Conservation (phyloP, 2,797 vertebrate species). For the Sarcophilus harrisii region DNA sequence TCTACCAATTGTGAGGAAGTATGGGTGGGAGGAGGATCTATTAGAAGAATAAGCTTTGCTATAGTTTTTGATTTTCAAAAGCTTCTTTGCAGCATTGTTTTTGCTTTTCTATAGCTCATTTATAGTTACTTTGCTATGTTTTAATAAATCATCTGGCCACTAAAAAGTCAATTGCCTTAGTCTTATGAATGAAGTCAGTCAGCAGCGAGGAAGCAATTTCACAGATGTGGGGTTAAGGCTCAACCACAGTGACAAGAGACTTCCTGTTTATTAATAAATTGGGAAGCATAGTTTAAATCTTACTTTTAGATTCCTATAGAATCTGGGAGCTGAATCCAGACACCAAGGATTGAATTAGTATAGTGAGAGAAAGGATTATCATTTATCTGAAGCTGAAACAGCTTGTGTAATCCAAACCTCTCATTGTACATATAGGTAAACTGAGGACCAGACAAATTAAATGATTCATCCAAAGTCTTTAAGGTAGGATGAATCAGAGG, state of each 20-base stretch:
- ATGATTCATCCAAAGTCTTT: neutral
- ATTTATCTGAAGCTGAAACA: too few species aligned
- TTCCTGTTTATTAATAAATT: neutral
- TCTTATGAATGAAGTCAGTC: neutral
- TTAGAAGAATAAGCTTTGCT: neutral
- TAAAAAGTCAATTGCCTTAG: neutral
- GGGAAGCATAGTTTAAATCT: neutral
- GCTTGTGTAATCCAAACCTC: neutral
- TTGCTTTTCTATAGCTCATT: constrained; percentile 1
- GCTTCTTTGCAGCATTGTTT: neutral
- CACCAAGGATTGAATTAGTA: too few species aligned
- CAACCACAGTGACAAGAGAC: neutral
- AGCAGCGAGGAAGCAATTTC: neutral
- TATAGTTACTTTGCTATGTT: neutral
- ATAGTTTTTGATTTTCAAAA: neutral
- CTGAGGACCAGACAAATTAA: neutral
- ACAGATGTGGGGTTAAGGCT: neutral
- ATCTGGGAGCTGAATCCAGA: neutral
- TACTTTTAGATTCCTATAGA: neutral
- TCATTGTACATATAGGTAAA: neutral
- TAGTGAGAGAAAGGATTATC: too few species aligned
- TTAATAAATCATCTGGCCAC: neutral
- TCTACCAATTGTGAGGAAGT: neutral
- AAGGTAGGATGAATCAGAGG: neutral
- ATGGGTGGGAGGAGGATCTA: neutral